Base-by-base conservation (phyloP, 35 echinoderm and acorn worm species). In the Apostichopus californicus region DNA sequence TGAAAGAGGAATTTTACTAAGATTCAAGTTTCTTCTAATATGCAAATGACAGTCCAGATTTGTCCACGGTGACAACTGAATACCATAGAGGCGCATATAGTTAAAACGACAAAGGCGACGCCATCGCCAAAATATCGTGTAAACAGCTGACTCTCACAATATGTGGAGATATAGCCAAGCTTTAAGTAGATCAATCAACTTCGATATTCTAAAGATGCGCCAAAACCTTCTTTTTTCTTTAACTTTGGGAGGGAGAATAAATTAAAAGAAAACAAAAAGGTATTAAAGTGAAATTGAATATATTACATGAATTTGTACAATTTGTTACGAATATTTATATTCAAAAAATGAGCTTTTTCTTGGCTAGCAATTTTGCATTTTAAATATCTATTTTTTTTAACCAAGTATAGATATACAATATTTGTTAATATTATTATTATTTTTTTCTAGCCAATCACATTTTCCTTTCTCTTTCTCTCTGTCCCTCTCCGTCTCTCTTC, bases 221-320 rank as follows among this genome's bases (percentile, higher is more conserved):
- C 34, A 46, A 46, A 46, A 46, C 34, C 3, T 46, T 46, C 34
- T 46, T 46, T 3, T 46, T 46, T 46, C 3, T 46, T 46, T 46
- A 46, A 46, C 34, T 46, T 75, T 75, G 15, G 17, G 4, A 68
- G 25, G 86, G 65, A 28, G 64, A 89, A 89, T 89, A 89, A 89
- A 89, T 89, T 89, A 89, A 21, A 21, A n/a, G 64, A 87, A 56
- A 56, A 46, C 34, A 81, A 56, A 23, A 72, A 28, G 2, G 22
- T 82, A 82, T 82, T 82, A 89, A 89, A 89, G 61, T 52, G 64
- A 89, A 89, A 46, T 20, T 89, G 60, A 89, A 89, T 89, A 89
- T 89, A 89, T 89, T 89, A 89, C 86, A 89, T 89, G 57, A 89
- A 89, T 89, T 89, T 89, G 86, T 89, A 89, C 86, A 89, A 89